Evolutionary conservation across 2,113 vertebrate genomes (phyloP), one percentile per base, ranked within the genome.

Genomic region (Microcebus murinus): DNA sequence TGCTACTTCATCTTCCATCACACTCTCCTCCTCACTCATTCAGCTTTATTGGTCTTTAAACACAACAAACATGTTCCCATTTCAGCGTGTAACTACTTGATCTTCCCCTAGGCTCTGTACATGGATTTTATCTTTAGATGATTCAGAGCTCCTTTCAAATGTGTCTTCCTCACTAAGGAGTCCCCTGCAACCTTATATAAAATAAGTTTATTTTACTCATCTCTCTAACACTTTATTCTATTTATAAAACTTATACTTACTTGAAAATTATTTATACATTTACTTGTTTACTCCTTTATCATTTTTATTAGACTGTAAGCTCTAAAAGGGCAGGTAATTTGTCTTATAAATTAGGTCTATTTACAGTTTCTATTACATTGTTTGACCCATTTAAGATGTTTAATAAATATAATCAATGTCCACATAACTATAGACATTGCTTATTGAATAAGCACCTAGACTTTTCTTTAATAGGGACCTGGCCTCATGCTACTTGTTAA

Each of bases 21-120:
- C 29, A 29, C 11, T 68, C 4, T 50, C 57, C 50, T n/a, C 8
- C 21, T 36, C 18, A n/a, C 11, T 80, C 7, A 50, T 13, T 71
- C 14, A n/a, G 57, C 8, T 61, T 70, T 12, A 17, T 34, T 31
- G 45, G 15, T 67, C 25, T 10, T 90, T 27, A 61, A 71, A 77
- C 20, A 15, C 27, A 87, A 6, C 1, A 6, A 77, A 31, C 12
- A 34, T 31, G 6, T 74, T 73, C n/a, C 27, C 17, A 36, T 68
- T 90, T 68, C 57, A 65, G 31, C 1, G 1, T 42, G 61, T 70
- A 31, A 27, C n/a, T 87, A 6, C 13, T 20, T 85, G 4, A 57
- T 36, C 18, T 45, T 12, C 12, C 7, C 13, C 17, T 0, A 1
- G 59, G 13, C 68, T 1, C 12, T 77, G 4, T 8, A 9, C 50